phyloP scores from a whole-genome alignment of 2,797 vertebrate species.

The Echeneis naucrates region DNA sequence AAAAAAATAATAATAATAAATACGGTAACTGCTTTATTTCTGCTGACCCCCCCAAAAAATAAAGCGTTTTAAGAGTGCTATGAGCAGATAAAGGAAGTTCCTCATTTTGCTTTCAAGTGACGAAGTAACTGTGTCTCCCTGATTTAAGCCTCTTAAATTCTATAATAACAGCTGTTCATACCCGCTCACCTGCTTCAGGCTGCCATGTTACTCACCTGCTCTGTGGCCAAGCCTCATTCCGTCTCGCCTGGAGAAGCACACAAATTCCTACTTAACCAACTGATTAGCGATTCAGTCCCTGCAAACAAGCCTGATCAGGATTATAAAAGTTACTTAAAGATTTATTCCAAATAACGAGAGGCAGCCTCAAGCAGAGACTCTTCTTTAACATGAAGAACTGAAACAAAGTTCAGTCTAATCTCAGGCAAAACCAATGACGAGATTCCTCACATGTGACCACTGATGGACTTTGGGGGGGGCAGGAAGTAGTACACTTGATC shows the following conservation, averaged over 20 bases:
- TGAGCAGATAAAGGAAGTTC: not conserved
- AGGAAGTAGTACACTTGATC: constrained; percentile 58
- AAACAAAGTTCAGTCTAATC: constrained; percentile 79
- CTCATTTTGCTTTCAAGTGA: not conserved
- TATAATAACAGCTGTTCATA: not conserved
- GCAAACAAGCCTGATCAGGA: rapidly evolving
- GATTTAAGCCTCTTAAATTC: not conserved
- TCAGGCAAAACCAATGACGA: constrained; percentile 44
- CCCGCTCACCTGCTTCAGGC: not conserved
- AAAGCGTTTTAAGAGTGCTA: not conserved
- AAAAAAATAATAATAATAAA: too few relatives aligned
- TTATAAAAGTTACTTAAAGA: rapidly evolving
- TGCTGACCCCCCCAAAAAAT: too few relatives aligned
- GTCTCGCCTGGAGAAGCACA: not conserved
- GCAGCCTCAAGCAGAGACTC: rapidly evolving
- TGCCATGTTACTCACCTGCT: constrained; percentile 59
- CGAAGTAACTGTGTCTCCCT: rapidly evolving
- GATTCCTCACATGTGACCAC: constrained; percentile 68
- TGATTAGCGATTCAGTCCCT: rapidly evolving
- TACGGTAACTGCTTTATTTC: not conserved
- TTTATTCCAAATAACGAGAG: rapidly evolving
- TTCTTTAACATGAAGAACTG: constrained; percentile 57
- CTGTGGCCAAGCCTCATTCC: not conserved
- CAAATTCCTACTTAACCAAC: too few relatives aligned
- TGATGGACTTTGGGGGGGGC: constrained; percentile 53